Base-by-base conservation (phyloP, 1,140 invertebrate genomes). In the Papilio machaon region DNA sequence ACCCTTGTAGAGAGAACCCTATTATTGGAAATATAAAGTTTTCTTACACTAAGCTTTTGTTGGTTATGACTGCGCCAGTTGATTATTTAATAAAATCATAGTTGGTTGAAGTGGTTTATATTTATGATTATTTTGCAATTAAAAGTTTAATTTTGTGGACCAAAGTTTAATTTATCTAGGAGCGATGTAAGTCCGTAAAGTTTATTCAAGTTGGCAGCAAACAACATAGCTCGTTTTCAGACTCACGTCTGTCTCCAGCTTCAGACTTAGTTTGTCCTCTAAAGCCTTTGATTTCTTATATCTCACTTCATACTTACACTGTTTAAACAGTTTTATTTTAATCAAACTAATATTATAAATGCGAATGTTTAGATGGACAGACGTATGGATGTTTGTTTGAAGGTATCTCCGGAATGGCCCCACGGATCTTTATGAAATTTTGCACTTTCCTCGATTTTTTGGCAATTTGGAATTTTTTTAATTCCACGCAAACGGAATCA, bases 191-290 rank as follows among this genome's bases (percentile, higher is more conserved):
- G 13, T 38, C 11, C 4, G 15, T 70, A 38, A 70, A 70, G 23
- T 35, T 70, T 70, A 70, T 70, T 35, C 13, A 70, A 35, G 64
- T 70, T 35, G 30, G 23, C 60, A 67, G 64, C 64, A 70, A 70
- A 70, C 30, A 70, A 7, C 64, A 35, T 38, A 70, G 13, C 64
- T 70, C 64, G 35, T 70, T 70, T 70, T 38, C 30, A 38, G 30
- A 70, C 64, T 70, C 35, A 35, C 11, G 23, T 70, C 30, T 70
- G 3, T 11, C 13, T 70, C 30, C 64, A 70, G 64, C 64, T 70
- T 35, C 30, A 35, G 19, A 70, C 64, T 70, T 70, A 70, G 64
- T 30, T 64, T 60, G 58, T 64, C 19, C 19, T 30, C 11, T 70
- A 15, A 70, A 38, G 64, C 11, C 30, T 70, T 70, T 70, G 64